Percentiles rank a stretch among this genome's conserved stretches.
Evolutionary conservation across 37 sponge, comb jelly and placozoan species (phyloP).

Genomic region (Corticium candelabrum): DNA sequence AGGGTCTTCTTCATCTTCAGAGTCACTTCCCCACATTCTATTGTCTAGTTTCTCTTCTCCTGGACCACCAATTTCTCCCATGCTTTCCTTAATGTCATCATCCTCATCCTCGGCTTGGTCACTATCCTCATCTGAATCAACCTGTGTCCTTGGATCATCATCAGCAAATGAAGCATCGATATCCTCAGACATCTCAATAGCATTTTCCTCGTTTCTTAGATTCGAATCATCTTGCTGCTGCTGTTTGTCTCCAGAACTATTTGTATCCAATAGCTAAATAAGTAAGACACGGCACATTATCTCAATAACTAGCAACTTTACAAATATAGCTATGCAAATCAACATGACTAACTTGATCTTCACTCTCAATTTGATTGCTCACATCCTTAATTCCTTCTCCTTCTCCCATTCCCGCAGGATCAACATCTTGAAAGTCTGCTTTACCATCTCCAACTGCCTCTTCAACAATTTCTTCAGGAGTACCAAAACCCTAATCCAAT

Average conservation of each 20-base stretch:
- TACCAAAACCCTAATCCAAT: constrained; percentile 62
- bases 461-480: constrained; percentile 36
- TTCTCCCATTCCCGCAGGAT: constrained; percentile 83
- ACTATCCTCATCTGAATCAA: neutral
- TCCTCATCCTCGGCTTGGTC: constrained; percentile 18
- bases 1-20: constrained; percentile 63
- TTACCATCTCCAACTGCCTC: constrained; percentile 23
- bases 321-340: neutral
- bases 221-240: constrained; percentile 25
- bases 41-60: constrained; percentile 43
- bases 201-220: constrained; percentile 14
- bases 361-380: constrained; percentile 31
- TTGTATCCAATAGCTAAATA: neutral
- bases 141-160: neutral
- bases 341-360: constrained; percentile 32
- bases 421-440: constrained; percentile 54
- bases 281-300: neutral
- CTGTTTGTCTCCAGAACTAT: neutral
- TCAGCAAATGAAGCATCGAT: constrained; percentile 51
- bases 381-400: constrained; percentile 79
- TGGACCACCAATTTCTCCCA: constrained; percentile 44
- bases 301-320: too few relatives aligned
- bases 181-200: constrained; percentile 68
- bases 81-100: constrained; percentile 11
- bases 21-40: constrained; percentile 64